These are phyloP conservation scores for Xenentodon cancila DNA, from an alignment of 2,797 vertebrate species.

Conservation along the genomic window DNA sequence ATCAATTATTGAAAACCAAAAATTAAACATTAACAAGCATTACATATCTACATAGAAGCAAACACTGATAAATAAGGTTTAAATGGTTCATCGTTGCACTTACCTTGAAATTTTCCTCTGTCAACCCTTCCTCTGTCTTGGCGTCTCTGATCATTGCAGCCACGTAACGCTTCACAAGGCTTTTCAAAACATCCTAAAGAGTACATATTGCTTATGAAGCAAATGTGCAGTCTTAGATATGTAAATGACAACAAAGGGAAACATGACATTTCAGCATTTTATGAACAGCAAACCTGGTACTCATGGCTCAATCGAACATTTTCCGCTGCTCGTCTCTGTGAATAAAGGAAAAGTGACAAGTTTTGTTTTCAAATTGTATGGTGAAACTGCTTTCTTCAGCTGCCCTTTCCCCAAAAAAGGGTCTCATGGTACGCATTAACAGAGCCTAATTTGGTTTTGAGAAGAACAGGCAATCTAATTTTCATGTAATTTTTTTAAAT, in stretches of 20 bases:
- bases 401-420: not conserved
- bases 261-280: not conserved
- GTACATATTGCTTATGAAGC: not conserved
- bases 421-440: conserved; percentile 8
- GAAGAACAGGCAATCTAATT: conserved; percentile 13
- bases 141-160: conserved; percentile 97
- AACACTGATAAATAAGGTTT: not conserved
- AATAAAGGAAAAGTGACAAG: not conserved
- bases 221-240: not conserved
- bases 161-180: conserved; percentile 95
- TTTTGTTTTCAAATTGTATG: not conserved
- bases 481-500: not conserved
- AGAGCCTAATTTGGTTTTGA: conserved; percentile 4
- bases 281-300: conserved; percentile 85
- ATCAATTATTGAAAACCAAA: conserved; percentile 27
- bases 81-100: not conserved
- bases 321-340: conserved; percentile 91
- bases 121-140: conserved; percentile 94
- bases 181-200: conserved; percentile 92
- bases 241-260: not conserved
- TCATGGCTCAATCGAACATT: conserved; percentile 91
- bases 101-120: conserved; percentile 99
- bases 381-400: not conserved
- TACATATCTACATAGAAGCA: not conserved
- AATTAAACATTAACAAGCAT: conserved; percentile 12